phyloP scores from a whole-genome alignment of 1,140 invertebrate genomes.

The Stenopsyche tienmushanensis region DNA sequence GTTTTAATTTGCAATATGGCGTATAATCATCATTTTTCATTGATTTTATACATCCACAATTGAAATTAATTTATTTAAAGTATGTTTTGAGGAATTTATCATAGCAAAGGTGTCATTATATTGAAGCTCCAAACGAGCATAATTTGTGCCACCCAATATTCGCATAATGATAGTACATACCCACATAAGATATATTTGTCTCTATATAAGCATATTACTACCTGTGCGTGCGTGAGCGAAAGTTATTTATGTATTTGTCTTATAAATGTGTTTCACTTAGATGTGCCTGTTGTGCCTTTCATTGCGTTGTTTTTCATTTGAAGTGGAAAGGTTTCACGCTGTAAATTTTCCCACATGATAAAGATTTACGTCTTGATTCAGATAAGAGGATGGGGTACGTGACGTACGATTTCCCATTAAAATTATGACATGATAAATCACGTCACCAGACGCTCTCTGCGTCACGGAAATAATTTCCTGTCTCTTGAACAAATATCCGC shows the following conservation, averaged over 20 bases:
- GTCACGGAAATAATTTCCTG: conserved; percentile 25
- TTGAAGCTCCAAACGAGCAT: too few relatives aligned
- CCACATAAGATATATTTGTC: too few relatives aligned
- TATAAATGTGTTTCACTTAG: not conserved
- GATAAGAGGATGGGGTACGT: conserved; percentile 10
- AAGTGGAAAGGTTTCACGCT: not conserved
- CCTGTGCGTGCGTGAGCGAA: too few relatives aligned
- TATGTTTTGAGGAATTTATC: too few relatives aligned
- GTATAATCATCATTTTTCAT: too few relatives aligned
- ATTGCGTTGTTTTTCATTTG: conserved; percentile 4
- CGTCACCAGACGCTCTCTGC: conserved; percentile 4
- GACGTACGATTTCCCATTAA: conserved; percentile 27
- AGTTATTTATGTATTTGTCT: not conserved
- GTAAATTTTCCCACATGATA: conserved; percentile 22
- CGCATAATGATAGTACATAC: too few relatives aligned
- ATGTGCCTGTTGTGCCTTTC: not conserved
- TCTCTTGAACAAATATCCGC: conserved; percentile 24
- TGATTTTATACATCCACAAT: too few relatives aligned
- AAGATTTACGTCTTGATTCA: conserved; percentile 32
- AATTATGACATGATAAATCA: conserved; percentile 28
- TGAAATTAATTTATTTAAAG: too few relatives aligned
- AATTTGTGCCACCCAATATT: too few relatives aligned
- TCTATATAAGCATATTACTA: too few relatives aligned
- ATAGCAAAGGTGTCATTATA: too few relatives aligned
- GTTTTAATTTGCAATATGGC: too few relatives aligned